These are phyloP conservation scores for Bubo bubo DNA, from an alignment of 2,113 vertebrate genomes.

Conservation along the genomic window DNA sequence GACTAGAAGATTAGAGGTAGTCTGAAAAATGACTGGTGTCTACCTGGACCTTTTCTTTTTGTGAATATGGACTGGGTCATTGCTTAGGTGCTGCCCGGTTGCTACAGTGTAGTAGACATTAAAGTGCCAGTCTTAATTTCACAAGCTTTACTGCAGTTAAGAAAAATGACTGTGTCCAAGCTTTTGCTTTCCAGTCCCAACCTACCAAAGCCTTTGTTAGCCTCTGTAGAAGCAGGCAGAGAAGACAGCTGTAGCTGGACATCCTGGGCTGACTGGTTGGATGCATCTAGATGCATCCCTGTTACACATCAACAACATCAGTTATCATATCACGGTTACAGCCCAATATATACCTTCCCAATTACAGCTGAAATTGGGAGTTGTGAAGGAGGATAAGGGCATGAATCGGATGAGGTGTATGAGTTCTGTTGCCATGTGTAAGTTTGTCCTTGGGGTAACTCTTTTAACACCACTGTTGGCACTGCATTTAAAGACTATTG, in stretches of 20 bases:
- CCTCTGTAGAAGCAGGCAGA: not conserved
- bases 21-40: not conserved
- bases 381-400: not conserved
- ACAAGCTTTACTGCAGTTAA: not conserved
- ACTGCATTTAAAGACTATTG: not conserved
- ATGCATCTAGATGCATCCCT: not conserved
- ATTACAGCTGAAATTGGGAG: not conserved
- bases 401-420: not conserved
- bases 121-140: not conserved
- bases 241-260: not conserved
- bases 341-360: not conserved
- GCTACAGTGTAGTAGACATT: not conserved
- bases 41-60: not conserved
- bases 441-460: not conserved
- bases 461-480: not conserved
- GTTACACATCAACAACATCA: not conserved
- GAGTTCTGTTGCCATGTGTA: accelerated
- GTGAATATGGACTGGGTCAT: too few relatives aligned
- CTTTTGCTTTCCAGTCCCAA: not conserved
- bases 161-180: not conserved
- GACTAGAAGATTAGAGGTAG: not conserved
- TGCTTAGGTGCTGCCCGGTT: not conserved
- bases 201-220: not conserved
- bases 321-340: not conserved
- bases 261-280: not conserved